A percentile compares a stretch with the other conserved stretches of the same genome.
phyloP scores from a whole-genome alignment of 2,113 vertebrate genomes.

The Rhabdornis inornatus region DNA sequence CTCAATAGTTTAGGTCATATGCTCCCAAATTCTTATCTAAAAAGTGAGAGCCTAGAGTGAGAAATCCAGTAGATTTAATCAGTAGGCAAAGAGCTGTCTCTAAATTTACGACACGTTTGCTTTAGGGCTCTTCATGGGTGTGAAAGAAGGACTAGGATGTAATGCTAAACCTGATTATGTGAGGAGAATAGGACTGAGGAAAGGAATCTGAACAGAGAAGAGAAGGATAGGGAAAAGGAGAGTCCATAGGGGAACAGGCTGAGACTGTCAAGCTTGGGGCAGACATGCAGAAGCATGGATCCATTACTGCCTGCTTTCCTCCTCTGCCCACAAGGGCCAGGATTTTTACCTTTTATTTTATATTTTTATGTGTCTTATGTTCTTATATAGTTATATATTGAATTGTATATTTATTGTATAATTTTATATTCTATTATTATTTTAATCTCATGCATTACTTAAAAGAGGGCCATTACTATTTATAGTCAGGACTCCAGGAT shows the following conservation, averaged over 20 bases:
- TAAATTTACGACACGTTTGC: background rate
- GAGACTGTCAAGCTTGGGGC: background rate
- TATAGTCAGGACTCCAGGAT: background rate
- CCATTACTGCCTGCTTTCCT: background rate
- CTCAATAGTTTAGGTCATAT: background rate
- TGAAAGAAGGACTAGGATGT: background rate
- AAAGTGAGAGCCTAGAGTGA: background rate
- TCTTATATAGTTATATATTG: background rate
- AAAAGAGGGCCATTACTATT: background rate
- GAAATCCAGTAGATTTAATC: slow-evolving; percentile 4
- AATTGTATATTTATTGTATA: background rate
- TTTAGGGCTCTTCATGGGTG: background rate
- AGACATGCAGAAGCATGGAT: background rate
- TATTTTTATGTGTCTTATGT: background rate
- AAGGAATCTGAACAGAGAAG: background rate
- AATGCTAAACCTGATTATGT: background rate
- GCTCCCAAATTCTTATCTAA: background rate
- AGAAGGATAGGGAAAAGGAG: background rate
- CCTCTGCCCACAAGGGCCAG: background rate
- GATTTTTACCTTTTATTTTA: background rate
- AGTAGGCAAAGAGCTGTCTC: background rate
- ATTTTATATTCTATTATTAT: background rate
- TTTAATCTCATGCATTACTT: background rate
- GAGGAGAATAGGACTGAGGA: background rate
- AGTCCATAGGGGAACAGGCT: background rate